Evolutionary conservation across 2,797 vertebrate species (phyloP), one percentile per base, ranked within the genome.

Genomic region (Phylloscopus collybita): DNA sequence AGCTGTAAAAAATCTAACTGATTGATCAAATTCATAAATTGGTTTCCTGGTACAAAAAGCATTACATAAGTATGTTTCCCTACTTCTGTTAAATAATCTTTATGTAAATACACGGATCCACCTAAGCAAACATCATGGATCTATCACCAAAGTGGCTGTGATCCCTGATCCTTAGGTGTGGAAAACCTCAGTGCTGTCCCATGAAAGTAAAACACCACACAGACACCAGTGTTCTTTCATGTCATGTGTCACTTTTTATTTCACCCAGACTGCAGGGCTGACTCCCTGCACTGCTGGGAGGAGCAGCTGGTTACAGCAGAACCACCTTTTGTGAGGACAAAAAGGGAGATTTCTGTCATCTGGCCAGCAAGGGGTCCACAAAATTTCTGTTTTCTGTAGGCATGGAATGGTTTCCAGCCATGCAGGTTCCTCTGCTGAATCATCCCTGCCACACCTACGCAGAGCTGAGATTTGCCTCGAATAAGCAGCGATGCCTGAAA

Each of bases 381-480:
- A 27, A 17, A 34, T 67, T 94, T 62, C 51, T 83, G 19, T 87
- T 95, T 95, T 94, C 90, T n/a, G 29, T 10, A 80, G 75, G 75
- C 81, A 93, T 66, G 70, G 51, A 86, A n/a, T 6, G 13, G 11
- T 83, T 88, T 87, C 90, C 80, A 81, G 64, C 72, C 69, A 15
- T 42, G 78, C 32, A 0, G 92, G 59, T 83, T 90, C 64, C 91
- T 91, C 62, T 90, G 93, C 86, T 94, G 95, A 96, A 71, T 96
- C 93, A 94, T 79, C 91, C 80, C 47, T 90, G 86, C 84, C 91
- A 80, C 92, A 93, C 93, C 90, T 90, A 95, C 92, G 82, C 73
- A 88, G 90, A 86, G 67, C 88, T 87, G 69, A 88, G 95, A 92
- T 97, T 94, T 94, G 92, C 75, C 89, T 92, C 4, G 0, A 92